These are phyloP conservation scores for Sebastes glaucus DNA, from an alignment of 2,797 vertebrate genomes.

Conservation along the genomic window DNA sequence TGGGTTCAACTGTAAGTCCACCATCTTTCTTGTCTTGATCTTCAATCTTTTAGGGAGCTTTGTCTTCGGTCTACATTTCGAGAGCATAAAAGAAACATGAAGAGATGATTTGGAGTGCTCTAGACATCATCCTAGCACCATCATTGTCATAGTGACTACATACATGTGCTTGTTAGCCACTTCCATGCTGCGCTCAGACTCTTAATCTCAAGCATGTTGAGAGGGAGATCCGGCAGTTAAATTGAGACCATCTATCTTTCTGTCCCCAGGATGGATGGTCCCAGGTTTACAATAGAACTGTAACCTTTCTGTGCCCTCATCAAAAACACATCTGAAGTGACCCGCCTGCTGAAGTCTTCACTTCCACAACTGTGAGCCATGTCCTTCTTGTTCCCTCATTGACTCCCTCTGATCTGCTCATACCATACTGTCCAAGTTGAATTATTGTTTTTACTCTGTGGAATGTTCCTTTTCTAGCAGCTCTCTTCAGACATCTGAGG, in stretches of 20 bases:
- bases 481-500: conserved; percentile 68
- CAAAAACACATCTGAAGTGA: conserved; percentile 20
- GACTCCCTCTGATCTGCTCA: conserved; percentile 22
- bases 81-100: background rate
- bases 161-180: background rate
- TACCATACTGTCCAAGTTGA: conserved; percentile 17
- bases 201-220: conserved; percentile 15
- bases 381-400: conserved; percentile 13
- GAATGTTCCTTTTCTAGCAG: conserved; percentile 57
- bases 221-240: conserved; percentile 13
- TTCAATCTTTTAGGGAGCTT: background rate
- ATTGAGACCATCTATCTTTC: conserved; percentile 27
- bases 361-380: conserved; percentile 21
- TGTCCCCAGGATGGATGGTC: conserved; percentile 4
- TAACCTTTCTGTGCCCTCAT: conserved; percentile 37
- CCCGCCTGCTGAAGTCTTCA: conserved; percentile 35
- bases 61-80: background rate
- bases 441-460: conserved; percentile 47
- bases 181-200: conserved; percentile 7
- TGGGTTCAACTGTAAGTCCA: background rate
- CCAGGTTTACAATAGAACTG: conserved; percentile 3
- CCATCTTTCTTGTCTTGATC: background rate
- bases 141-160: background rate
- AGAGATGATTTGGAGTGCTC: background rate
- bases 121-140: background rate